Percentiles rank a stretch among this genome's conserved stretches.
Conservation (phyloP, 2,888 invertebrate genomes). For the Mayetiola destructor region DNA sequence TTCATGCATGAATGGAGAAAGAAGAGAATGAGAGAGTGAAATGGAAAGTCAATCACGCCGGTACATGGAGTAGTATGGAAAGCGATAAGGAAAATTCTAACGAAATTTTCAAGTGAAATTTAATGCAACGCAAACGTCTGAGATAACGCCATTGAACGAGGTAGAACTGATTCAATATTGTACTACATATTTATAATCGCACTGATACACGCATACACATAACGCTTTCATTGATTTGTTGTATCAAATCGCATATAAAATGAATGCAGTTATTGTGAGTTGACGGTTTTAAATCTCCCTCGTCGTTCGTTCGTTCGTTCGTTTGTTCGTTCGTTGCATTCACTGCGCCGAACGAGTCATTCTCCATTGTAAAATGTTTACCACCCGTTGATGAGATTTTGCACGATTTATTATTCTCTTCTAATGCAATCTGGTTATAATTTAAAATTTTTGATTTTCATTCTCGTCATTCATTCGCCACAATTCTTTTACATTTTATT, state of each 20-base stretch:
- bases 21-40: too few species aligned
- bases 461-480: background rate
- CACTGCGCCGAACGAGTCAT: too few species aligned
- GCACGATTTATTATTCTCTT: background rate
- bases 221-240: conserved; percentile 9
- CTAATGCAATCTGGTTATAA: background rate
- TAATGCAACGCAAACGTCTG: too few species aligned
- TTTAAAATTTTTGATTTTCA: background rate
- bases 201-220: background rate
- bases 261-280: background rate
- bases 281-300: background rate
- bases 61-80: too few species aligned
- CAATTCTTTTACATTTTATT: background rate
- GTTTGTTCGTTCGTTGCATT: too few species aligned
- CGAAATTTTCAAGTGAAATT: too few species aligned
- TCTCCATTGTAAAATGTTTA: conserved; percentile 3
- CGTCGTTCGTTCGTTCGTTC: background rate
- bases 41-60: too few species aligned
- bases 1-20: too few species aligned
- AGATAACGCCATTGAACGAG: too few species aligned
- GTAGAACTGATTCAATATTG: too few species aligned
- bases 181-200: too few species aligned
- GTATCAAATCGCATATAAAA: background rate
- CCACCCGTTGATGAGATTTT: conserved; percentile 15
- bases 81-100: too few species aligned